Base-by-base conservation (phyloP, 1,140 invertebrate species). In the Diuraphis noxia region DNA sequence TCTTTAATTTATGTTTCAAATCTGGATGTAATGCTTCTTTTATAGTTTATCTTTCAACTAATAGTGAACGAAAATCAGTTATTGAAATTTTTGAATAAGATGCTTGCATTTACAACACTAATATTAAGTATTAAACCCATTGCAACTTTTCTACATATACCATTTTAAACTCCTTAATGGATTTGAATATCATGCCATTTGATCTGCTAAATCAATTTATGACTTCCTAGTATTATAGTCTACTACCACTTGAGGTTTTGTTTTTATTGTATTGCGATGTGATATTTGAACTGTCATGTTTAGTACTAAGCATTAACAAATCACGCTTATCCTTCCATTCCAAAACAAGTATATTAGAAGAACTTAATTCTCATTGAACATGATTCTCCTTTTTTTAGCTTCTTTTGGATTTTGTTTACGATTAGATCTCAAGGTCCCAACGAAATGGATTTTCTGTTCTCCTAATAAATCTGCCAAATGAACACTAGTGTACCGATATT, bases 281-380 rank as follows among this genome's bases (percentile, higher is more conserved):
- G 38, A 9, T 38, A 79, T 36, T 79, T 38, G n/a, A 79, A 25
- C 25, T 2, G 38, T 88, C 92, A 93, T 92, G 52, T 77, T 92
- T 93, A 79, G 93, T 93, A 38, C 92, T 92, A 88, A 93, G 92
- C n/a, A 81, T 93, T 19, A 92, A 63, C 21, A 93, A 92, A 56
- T 93, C 92, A 91, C 92, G 79, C 92, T 93, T 93, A 56, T 93
- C 92, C 89, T 92, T 91, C 93, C 93, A 93, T 82, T 92, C 93
- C 92, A 92, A 6, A 43, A 43, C 88, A 77, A 92, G 92, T 56
- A 93, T 92, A 91, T 79, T 38, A 25, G 77, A 36, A 38, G 36
- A 9, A 17, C 36, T n/a, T n/a, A n/a, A n/a, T 79, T 36, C 77
- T 79, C 34, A 79, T 13, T 79, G 77, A 91, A 91, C 36, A 63